Conservation (phyloP, 2,888 invertebrate species). For the Onthophagus sagittarius region DNA sequence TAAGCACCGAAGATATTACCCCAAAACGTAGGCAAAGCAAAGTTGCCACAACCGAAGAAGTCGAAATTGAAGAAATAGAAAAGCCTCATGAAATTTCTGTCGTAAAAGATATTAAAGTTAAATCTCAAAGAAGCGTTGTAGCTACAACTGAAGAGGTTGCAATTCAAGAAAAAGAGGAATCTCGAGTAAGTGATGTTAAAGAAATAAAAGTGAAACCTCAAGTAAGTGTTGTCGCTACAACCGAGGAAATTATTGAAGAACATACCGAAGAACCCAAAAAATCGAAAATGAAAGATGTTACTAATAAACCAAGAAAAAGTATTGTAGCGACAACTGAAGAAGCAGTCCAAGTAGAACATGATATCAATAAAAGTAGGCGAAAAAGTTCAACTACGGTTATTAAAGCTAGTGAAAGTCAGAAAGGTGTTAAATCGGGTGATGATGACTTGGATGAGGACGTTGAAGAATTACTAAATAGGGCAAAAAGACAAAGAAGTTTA, state of each 20-base stretch:
- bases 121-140: constrained; percentile 21
- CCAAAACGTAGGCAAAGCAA: background rate
- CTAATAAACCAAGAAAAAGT: constrained; percentile 38
- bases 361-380: constrained; percentile 21
- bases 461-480: constrained; percentile 61
- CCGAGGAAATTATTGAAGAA: constrained; percentile 24
- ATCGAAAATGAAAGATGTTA: constrained; percentile 35
- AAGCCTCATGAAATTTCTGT: constrained; percentile 29
- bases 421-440: constrained; percentile 46
- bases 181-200: constrained; percentile 34
- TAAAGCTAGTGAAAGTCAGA: constrained; percentile 29
- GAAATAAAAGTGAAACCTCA: constrained; percentile 30
- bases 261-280: constrained; percentile 15
- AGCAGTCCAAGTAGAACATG: constrained; percentile 29
- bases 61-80: constrained; percentile 30
- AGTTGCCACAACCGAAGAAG: constrained; percentile 26
- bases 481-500: constrained; percentile 66
- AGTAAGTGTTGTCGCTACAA: constrained; percentile 22
- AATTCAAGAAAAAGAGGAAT: constrained; percentile 45
- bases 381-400: constrained; percentile 19
- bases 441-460: constrained; percentile 58
- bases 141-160: constrained; percentile 22
- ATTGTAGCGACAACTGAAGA: constrained; percentile 31
- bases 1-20: background rate
- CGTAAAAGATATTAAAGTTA: constrained; percentile 28